Percentiles rank a stretch among this genome's conserved stretches.
These are phyloP conservation scores for Pseudomugil tenellus DNA, from an alignment of 2,797 vertebrate species.

Conservation along the genomic window DNA sequence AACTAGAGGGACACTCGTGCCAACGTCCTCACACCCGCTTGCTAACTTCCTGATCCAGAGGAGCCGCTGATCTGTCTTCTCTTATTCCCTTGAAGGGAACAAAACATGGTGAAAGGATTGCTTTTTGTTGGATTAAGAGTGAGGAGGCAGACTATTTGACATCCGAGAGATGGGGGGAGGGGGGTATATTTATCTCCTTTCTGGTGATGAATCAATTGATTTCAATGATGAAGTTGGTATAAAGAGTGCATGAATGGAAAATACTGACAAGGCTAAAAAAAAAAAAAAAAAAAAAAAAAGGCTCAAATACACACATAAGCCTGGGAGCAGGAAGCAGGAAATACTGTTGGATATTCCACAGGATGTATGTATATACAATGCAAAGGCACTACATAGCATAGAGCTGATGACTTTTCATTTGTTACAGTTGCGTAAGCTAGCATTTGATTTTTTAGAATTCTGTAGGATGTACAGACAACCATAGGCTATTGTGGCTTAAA, in stretches of 20 bases:
- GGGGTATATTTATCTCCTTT: conserved; percentile 17
- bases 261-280: conserved; percentile 35
- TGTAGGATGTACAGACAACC: conserved; percentile 46
- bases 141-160: conserved; percentile 35
- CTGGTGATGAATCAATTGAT: conserved; percentile 30
- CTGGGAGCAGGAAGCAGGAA: conserved; percentile 36
- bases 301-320: conserved; percentile 26
- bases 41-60: conserved; percentile 34
- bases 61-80: conserved; percentile 49
- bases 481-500: conserved; percentile 35
- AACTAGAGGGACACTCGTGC: conserved; percentile 54
- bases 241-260: conserved; percentile 38
- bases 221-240: conserved; percentile 48
- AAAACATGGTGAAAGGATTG: conserved; percentile 61
- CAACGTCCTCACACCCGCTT: conserved; percentile 50
- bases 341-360: conserved; percentile 65
- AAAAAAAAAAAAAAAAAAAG: conserved; percentile 3
- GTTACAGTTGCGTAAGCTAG: conserved; percentile 67
- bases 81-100: conserved; percentile 31
- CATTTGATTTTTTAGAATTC: conserved; percentile 50
- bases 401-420: conserved; percentile 59
- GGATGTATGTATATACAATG: conserved; percentile 73
- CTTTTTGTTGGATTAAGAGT: conserved; percentile 41
- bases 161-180: neutral
- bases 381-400: conserved; percentile 56